Evolutionary conservation across 2,797 vertebrate genomes (phyloP).

Genomic region (Arctocebus calabarensis): DNA sequence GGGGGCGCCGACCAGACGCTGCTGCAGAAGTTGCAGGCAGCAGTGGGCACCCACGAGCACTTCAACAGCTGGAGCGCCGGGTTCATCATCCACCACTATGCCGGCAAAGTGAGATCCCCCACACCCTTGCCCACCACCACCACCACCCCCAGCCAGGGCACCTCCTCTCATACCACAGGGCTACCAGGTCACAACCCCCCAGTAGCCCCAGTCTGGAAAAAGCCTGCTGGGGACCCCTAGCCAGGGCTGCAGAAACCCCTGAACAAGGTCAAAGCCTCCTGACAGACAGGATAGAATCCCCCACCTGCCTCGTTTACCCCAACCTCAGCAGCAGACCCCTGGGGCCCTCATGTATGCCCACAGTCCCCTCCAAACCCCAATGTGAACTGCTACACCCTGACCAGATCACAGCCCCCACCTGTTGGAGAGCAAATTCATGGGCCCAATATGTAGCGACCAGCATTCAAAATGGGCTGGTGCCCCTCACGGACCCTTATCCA

Average conservation of each 20-base stretch:
- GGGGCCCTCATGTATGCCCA: not conserved
- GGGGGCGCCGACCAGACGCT: slow-evolving; percentile 95
- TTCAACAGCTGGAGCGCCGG: slow-evolving; percentile 97
- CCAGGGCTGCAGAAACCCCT: not conserved
- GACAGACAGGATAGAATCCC: not conserved
- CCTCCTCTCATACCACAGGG: not conserved
- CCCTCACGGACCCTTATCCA: not conserved
- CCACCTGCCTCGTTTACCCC: not conserved
- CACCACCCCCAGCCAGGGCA: too few relatives aligned
- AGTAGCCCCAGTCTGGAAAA: not conserved
- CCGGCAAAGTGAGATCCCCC: slow-evolving; percentile 92
- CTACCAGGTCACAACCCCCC: not conserved
- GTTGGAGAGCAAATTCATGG: not conserved
- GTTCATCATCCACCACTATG: slow-evolving; percentile 97
- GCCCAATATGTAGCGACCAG: not conserved
- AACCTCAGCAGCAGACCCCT: not conserved
- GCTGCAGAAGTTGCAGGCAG: slow-evolving; percentile 96
- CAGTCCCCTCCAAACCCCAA: not conserved
- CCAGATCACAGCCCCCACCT: not conserved
- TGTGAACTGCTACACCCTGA: not conserved
- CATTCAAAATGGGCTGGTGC: not conserved
- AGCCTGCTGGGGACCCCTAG: not conserved
- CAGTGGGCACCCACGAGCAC: slow-evolving; percentile 95
- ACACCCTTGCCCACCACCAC: not conserved
- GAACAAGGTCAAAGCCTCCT: not conserved